Evolutionary conservation across 2,113 vertebrate species (phyloP).

Genomic region (Microtus pennsylvanicus): DNA sequence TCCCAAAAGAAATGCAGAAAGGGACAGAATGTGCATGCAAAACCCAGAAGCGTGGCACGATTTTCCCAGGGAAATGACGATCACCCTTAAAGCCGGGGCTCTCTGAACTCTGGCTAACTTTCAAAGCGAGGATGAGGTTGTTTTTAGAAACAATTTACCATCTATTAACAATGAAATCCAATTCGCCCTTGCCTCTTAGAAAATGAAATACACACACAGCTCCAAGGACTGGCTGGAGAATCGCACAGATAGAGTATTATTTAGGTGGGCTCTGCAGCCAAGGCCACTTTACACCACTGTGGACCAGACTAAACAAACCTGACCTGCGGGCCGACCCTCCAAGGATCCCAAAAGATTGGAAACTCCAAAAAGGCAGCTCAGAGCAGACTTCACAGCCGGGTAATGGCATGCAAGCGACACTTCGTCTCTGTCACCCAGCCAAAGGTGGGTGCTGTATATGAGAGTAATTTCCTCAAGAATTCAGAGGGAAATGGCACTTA

Average conservation of each 20-base stretch:
- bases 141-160: conserved; percentile 86
- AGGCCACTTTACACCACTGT: conserved; percentile 87
- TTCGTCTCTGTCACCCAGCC: conserved; percentile 88
- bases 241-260: conserved; percentile 89
- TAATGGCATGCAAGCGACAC: conserved; percentile 88
- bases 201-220: conserved; percentile 84
- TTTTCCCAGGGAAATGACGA: conserved; percentile 38
- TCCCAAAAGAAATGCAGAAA: conserved; percentile 31
- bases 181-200: conserved; percentile 81
- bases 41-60: neutral
- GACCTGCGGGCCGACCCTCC: conserved; percentile 85
- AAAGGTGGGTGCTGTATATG: conserved; percentile 88
- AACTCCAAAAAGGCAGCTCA: conserved; percentile 83
- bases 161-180: conserved; percentile 86
- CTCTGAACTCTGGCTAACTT: conserved; percentile 79
- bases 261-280: conserved; percentile 86
- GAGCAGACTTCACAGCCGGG: conserved; percentile 86
- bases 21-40: neutral
- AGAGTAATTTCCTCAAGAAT: conserved; percentile 95
- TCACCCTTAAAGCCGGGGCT: conserved; percentile 33
- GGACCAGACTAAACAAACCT: conserved; percentile 92
- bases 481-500: conserved; percentile 89
- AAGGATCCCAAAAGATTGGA: conserved; percentile 85
- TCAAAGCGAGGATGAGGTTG: conserved; percentile 82
- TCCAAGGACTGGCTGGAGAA: conserved; percentile 82